phyloP scores from a whole-genome alignment of 92 coral and sea anemone species.

The Epizoanthus ramosus region DNA sequence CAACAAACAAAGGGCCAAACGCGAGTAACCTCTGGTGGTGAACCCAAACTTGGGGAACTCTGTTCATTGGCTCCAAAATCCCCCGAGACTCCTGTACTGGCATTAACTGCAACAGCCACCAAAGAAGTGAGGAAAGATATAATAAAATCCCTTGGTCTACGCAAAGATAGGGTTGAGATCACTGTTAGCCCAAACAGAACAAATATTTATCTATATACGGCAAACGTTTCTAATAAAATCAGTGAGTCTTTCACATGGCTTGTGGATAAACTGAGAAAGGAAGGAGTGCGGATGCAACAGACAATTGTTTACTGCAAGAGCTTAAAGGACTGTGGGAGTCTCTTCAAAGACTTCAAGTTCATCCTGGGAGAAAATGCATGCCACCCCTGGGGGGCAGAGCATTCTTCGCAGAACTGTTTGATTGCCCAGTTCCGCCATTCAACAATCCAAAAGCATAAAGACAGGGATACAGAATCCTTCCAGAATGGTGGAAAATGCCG shows the following conservation, averaged over 20 bases:
- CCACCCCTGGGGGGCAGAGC: conserved; percentile 6
- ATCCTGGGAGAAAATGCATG: conserved; percentile 32
- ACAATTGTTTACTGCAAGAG: conserved; percentile 45
- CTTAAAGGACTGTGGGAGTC: conserved; percentile 32
- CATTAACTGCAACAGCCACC: conserved; percentile 47
- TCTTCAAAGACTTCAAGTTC: conserved; percentile 30
- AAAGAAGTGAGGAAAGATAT: conserved; percentile 1
- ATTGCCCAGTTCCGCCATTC: conserved; percentile 42
- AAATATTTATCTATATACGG: conserved; percentile 33
- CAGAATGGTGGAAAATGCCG: conserved; percentile 55
- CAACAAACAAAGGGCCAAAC: no score
- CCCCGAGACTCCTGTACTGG: conserved; percentile 30
- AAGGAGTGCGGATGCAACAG: conserved; percentile 32
- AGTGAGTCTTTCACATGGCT: conserved; percentile 27
- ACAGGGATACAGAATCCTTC: conserved; percentile 9
- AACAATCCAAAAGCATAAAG: conserved; percentile 38
- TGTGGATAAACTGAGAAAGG: conserved; percentile 34
- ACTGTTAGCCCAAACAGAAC: conserved; percentile 34
- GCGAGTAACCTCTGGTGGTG: no score
- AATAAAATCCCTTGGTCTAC: conserved; percentile 15
- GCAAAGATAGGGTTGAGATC: conserved; percentile 12
- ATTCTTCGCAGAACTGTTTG: conserved; percentile 39
- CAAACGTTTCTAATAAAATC: conserved; percentile 19
- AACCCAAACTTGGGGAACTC: conserved; percentile 34
- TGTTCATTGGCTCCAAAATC: conserved; percentile 30